Evolutionary conservation across 2,797 vertebrate genomes (phyloP).

Genomic region (Sebastes cheni): DNA sequence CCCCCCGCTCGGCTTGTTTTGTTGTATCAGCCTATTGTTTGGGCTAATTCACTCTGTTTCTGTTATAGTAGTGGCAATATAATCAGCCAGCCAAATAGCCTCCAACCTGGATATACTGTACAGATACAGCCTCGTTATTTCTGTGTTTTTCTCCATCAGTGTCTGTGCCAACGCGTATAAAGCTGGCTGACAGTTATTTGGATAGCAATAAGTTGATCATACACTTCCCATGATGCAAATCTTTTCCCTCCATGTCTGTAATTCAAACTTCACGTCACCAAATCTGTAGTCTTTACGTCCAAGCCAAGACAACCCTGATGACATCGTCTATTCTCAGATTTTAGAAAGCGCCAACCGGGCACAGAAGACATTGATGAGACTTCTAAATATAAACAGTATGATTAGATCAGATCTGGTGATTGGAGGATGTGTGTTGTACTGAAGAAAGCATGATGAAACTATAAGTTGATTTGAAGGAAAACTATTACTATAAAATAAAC

Average conservation of each 20-base stretch:
- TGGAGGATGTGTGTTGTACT: neutral
- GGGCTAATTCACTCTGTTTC: conserved; percentile 4
- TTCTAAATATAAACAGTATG: neutral
- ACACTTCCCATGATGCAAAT: neutral
- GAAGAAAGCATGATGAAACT: neutral
- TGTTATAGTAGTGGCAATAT: conserved; percentile 26
- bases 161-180: neutral
- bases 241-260: neutral
- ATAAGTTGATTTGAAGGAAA: neutral
- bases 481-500: neutral
- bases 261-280: neutral
- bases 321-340: neutral
- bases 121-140: conserved; percentile 12
- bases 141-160: conserved; percentile 17
- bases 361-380: no score
- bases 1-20: neutral
- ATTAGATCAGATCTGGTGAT: neutral
- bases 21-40: conserved; percentile 1
- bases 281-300: neutral
- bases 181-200: conserved; percentile 3
- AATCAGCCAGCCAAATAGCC: conserved; percentile 39
- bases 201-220: neutral
- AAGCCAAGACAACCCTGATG: neutral
- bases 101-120: conserved; percentile 15
- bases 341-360: no score